Conservation (phyloP, 1,140 invertebrate species). For the Euura saliciscinereae region DNA sequence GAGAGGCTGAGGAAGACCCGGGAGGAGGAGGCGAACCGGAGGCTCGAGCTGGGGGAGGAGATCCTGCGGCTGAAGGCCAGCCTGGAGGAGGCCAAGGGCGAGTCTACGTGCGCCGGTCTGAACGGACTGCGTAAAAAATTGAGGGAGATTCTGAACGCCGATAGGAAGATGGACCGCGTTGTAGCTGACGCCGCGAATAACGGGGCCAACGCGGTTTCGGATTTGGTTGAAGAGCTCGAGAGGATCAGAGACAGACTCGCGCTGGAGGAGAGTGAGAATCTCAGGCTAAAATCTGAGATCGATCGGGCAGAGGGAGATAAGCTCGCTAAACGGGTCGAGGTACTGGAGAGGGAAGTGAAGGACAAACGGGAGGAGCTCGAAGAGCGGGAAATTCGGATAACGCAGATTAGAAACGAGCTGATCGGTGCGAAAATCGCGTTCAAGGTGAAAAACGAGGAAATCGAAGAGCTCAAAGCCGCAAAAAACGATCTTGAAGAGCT, state of each 20-base stretch:
- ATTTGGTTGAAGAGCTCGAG: conserved; percentile 23
- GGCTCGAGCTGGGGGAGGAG: conserved; percentile 26
- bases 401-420: conserved; percentile 18
- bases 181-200: not conserved
- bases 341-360: conserved; percentile 16
- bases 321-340: conserved; percentile 21
- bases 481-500: conserved; percentile 19
- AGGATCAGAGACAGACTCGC: conserved; percentile 27
- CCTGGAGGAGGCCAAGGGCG: not conserved
- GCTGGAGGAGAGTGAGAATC: conserved; percentile 12
- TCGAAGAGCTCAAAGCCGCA: conserved; percentile 1
- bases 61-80: conserved; percentile 20
- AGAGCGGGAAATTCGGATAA: conserved; percentile 19
- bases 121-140: conserved; percentile 23
- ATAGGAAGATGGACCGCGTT: conserved; percentile 16
- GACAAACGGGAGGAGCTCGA: not conserved
- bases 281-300: not conserved
- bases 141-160: conserved; percentile 24
- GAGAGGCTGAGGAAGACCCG: conserved; percentile 21
- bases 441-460: conserved; percentile 13
- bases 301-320: not conserved
- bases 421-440: conserved; percentile 11
- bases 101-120: not conserved
- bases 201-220: conserved; percentile 3
- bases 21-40: conserved; percentile 16